Evolutionary conservation across 2,797 vertebrate genomes (phyloP).

Genomic region (Buphagus erythrorhynchus): DNA sequence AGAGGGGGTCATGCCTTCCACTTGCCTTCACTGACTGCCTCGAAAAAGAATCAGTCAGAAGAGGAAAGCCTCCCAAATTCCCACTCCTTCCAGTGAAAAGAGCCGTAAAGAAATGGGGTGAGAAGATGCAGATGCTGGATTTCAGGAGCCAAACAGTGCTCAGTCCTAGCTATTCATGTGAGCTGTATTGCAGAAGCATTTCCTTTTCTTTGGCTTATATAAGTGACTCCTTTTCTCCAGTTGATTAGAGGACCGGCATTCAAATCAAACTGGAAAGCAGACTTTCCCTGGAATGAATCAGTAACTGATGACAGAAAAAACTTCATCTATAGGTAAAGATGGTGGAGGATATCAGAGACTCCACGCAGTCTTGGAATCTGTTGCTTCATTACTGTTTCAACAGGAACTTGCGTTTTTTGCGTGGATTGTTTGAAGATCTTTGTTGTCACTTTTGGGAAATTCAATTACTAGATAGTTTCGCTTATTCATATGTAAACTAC

Average conservation of each 20-base stretch:
- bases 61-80: background rate
- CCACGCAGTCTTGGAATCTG: background rate
- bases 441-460: background rate
- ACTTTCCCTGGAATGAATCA: background rate
- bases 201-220: slow-evolving; percentile 34
- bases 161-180: slow-evolving; percentile 36
- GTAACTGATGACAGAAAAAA: background rate
- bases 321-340: background rate
- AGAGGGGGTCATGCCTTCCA: slow-evolving; percentile 68
- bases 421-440: background rate
- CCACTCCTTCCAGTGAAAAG: background rate
- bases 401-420: background rate
- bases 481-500: background rate
- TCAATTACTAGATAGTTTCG: background rate
- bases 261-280: background rate
- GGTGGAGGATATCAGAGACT: background rate
- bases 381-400: background rate
- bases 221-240: slow-evolving; percentile 39
- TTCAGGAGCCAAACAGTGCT: background rate
- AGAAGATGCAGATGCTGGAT: background rate
- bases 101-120: background rate
- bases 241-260: slow-evolving; percentile 4
- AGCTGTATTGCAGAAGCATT: slow-evolving; percentile 7
- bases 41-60: slow-evolving; percentile 2
- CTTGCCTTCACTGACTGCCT: background rate